Conservation (phyloP, 1,140 invertebrate genomes). For the Macrotrachela quadricornifera region DNA sequence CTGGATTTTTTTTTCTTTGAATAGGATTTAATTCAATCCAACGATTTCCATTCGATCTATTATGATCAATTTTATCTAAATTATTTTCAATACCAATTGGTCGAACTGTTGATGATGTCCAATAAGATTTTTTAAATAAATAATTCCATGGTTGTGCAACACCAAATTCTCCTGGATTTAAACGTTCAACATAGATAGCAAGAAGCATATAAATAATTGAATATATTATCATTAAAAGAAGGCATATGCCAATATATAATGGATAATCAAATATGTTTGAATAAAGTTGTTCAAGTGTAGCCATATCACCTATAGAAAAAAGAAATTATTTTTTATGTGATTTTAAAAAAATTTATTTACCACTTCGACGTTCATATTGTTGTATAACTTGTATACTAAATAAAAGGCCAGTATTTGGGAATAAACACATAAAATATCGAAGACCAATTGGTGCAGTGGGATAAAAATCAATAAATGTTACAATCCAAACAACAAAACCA, state of each 20-base stretch:
- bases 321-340: too few species aligned
- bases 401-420: not conserved
- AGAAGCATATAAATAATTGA: slow-evolving; percentile 29
- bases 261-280: slow-evolving; percentile 3
- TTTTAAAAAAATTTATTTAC: not conserved
- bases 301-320: not conserved
- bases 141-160: slow-evolving; percentile 34
- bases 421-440: slow-evolving; percentile 2
- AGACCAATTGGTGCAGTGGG: not conserved
- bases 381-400: not conserved
- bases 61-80: too few species aligned
- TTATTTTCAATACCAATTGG: not conserved
- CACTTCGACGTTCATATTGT: slow-evolving; percentile 4
- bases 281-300: not conserved
- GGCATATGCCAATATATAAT: not conserved
- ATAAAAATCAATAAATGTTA: slow-evolving; percentile 1
- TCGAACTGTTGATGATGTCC: slow-evolving; percentile 18
- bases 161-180: slow-evolving; percentile 39
- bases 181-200: slow-evolving; percentile 41
- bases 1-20: not conserved
- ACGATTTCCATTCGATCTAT: too few species aligned
- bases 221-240: slow-evolving; percentile 33
- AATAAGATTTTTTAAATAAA: slow-evolving; percentile 33
- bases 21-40: too few species aligned
- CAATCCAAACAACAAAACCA: not conserved